These are phyloP conservation scores for Drosophila pseudotakahashii DNA, from an alignment of 2,888 invertebrate species.

Conservation along the genomic window DNA sequence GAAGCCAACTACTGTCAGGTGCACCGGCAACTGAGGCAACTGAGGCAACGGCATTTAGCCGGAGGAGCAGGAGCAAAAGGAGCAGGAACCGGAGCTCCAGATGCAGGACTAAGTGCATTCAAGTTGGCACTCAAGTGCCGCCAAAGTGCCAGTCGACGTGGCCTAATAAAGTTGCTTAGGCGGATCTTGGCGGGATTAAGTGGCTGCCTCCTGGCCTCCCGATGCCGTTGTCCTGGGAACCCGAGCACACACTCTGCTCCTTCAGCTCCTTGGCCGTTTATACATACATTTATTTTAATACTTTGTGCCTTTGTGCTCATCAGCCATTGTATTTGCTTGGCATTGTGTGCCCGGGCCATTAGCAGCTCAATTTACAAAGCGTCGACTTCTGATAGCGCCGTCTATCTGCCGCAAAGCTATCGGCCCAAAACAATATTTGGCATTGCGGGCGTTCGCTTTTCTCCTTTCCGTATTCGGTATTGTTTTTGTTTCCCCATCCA, in stretches of 20 bases:
- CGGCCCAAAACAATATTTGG: slow-evolving; percentile 70
- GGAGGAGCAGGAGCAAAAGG: slow-evolving; percentile 41
- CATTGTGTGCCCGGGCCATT: slow-evolving; percentile 55
- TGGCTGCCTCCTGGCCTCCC: slow-evolving; percentile 23
- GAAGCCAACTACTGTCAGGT: slow-evolving; percentile 66
- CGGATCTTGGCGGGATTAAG: slow-evolving; percentile 43
- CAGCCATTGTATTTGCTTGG: slow-evolving; percentile 37
- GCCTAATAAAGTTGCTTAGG: slow-evolving; percentile 75
- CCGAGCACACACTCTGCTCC: slow-evolving; percentile 1
- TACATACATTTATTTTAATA: slow-evolving; percentile 48
- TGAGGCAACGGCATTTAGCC: not conserved
- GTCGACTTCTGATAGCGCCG: slow-evolving; percentile 45
- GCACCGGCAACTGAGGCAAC: slow-evolving; percentile 13
- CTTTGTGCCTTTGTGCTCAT: slow-evolving; percentile 31
- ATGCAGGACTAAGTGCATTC: slow-evolving; percentile 62
- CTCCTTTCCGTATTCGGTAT: slow-evolving; percentile 34
- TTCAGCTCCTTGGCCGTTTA: slow-evolving; percentile 1
- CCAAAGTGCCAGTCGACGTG: slow-evolving; percentile 75
- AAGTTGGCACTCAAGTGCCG: slow-evolving; percentile 75
- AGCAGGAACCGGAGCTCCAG: slow-evolving; percentile 39
- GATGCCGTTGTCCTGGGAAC: slow-evolving; percentile 31
- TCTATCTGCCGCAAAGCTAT: slow-evolving; percentile 33
- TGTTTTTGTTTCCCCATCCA: slow-evolving; percentile 41
- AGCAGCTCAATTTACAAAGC: slow-evolving; percentile 77
- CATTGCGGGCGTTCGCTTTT: slow-evolving; percentile 38